Conservation (phyloP, 2,888 invertebrate genomes). For the Himalopsyche anomala region DNA sequence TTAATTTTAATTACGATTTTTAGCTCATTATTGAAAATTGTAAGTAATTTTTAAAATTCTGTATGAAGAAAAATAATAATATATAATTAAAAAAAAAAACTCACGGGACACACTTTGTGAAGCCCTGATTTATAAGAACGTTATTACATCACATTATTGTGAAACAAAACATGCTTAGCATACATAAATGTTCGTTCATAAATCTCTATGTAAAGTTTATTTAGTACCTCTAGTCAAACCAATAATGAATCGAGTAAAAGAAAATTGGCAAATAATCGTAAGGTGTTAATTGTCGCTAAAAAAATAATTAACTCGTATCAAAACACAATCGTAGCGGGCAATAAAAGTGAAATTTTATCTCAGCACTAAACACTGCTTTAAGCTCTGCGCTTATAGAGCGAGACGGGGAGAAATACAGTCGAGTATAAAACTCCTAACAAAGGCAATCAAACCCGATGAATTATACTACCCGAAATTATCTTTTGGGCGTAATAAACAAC, state of each 20-base stretch:
- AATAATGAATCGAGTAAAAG: not conserved
- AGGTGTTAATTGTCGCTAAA: constrained; percentile 20
- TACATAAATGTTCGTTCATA: too few species aligned
- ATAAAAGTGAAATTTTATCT: constrained; percentile 28
- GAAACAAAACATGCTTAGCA: too few species aligned
- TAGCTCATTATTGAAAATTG: too few species aligned
- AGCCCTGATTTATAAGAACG: too few species aligned
- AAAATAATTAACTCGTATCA: constrained; percentile 25
- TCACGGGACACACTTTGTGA: too few species aligned
- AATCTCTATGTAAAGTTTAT: too few species aligned
- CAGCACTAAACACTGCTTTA: constrained; percentile 46
- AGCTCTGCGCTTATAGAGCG: constrained; percentile 1
- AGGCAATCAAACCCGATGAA: constrained; percentile 57
- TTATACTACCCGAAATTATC: constrained; percentile 59
- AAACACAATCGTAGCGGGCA: not conserved
- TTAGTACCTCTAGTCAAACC: not conserved
- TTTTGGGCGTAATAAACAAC: constrained; percentile 56
- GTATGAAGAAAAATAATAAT: too few species aligned
- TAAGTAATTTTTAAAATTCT: too few species aligned
- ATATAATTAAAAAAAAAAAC: too few species aligned
- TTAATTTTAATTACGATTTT: too few species aligned
- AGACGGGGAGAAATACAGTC: not conserved
- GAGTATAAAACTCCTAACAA: constrained; percentile 51
- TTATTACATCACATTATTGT: too few species aligned
- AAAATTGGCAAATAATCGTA: constrained; percentile 10